Evolutionary conservation across 2,797 vertebrate species (phyloP).

Genomic region (Acropternis orthonyx): DNA sequence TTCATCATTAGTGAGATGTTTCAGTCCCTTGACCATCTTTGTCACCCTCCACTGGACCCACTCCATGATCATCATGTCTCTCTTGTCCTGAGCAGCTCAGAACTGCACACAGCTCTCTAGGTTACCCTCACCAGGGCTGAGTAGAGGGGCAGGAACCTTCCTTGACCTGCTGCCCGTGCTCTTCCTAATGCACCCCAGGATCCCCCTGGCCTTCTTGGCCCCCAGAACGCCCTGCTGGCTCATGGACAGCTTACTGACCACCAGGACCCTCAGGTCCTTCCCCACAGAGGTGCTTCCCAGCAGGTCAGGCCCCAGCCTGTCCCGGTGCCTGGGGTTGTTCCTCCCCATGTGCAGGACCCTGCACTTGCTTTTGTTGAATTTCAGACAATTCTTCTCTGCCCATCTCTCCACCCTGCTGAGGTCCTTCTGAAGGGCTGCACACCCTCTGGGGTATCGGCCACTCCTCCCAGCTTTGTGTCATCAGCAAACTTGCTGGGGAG

Average conservation of each 20-base stretch:
- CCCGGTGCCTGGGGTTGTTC: neutral
- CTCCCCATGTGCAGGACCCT: neutral
- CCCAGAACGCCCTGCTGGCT: neutral
- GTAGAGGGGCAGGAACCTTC: neutral
- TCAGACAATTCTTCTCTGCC: neutral
- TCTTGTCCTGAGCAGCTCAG: rapidly evolving
- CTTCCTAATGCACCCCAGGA: neutral
- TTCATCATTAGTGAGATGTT: neutral
- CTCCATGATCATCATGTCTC: neutral
- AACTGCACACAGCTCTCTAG: neutral
- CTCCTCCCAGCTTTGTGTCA: neutral
- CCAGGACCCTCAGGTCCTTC: neutral
- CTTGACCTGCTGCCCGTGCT: neutral
- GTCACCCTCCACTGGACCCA: rapidly evolving
- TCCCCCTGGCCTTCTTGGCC: neutral
- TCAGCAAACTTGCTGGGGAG: neutral
- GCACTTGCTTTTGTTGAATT: neutral
- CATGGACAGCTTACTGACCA: neutral
- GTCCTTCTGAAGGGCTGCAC: neutral
- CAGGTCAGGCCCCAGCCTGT: neutral
- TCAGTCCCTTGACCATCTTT: neutral
- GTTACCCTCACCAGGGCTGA: neutral
- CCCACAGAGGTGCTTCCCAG: neutral
- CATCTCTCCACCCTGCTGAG: neutral
- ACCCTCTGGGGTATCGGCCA: neutral